Evolutionary conservation across 2,888 invertebrate species (phyloP).

Genomic region (Itoplectis maculator): DNA sequence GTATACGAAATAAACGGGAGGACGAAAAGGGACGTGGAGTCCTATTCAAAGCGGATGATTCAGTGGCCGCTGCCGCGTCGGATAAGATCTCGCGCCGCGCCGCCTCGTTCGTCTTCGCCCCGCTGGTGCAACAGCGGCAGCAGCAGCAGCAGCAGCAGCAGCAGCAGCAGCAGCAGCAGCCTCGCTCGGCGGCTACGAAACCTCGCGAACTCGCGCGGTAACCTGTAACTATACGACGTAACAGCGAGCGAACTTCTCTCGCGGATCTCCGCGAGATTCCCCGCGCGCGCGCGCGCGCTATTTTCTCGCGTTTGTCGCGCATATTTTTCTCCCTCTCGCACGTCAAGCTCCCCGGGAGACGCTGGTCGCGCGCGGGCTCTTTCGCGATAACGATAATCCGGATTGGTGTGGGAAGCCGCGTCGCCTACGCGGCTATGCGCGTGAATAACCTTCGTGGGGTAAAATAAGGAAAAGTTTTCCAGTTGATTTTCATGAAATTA

Average conservation of each 20-base stretch:
- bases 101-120: conserved; percentile 79
- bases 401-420: conserved; percentile 47
- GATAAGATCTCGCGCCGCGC: conserved; percentile 83
- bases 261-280: conserved; percentile 29
- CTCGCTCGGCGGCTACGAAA: too few species aligned
- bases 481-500: neutral
- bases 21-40: conserved; percentile 78
- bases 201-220: conserved; percentile 66
- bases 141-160: too few species aligned
- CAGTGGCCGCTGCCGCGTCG: conserved; percentile 82
- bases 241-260: conserved; percentile 68
- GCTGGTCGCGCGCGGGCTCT: neutral
- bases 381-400: conserved; percentile 57
- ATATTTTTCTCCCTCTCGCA: conserved; percentile 55
- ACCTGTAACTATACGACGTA: conserved; percentile 82
- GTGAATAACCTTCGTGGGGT: neutral
- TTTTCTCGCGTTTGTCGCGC: neutral
- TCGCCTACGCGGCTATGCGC: neutral
- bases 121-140: conserved; percentile 62
- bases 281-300: too few species aligned
- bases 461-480: neutral
- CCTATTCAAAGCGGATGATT: conserved; percentile 84
- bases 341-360: conserved; percentile 57
- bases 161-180: too few species aligned
- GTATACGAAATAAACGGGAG: conserved; percentile 76